A percentile compares a stretch with the other conserved stretches of the same genome.
Evolutionary conservation across 2,797 vertebrate species (phyloP).

Genomic region (Garrulus glandarius): DNA sequence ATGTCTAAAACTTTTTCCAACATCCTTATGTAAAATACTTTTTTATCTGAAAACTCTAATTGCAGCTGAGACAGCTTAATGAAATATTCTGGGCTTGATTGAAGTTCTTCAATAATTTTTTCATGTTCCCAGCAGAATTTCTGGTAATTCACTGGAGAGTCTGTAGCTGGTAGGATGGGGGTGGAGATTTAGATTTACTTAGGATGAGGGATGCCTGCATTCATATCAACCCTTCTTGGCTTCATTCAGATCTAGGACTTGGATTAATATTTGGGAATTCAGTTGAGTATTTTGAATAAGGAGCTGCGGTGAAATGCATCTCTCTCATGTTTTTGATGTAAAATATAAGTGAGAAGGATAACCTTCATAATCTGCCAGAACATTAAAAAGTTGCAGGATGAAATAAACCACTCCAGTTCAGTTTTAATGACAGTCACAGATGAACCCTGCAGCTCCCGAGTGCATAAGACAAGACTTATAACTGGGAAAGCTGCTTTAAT

Average conservation of each 20-base stretch:
- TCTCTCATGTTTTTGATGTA: constrained; percentile 30
- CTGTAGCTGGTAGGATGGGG: neutral
- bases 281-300: neutral
- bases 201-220: neutral
- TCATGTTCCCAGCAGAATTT: neutral
- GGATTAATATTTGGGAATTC: neutral
- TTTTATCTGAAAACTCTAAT: neutral
- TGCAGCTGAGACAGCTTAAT: neutral
- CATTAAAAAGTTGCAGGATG: neutral
- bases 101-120: neutral
- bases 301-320: neutral
- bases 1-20: neutral
- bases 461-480: neutral
- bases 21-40: neutral
- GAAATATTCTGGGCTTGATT: neutral
- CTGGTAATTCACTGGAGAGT: neutral
- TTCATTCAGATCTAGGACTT: neutral
- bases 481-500: constrained; percentile 18
- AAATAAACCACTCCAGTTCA: neutral
- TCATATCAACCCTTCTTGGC: neutral
- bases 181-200: neutral
- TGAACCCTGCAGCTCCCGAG: neutral
- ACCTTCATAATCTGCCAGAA: neutral
- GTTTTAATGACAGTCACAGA: neutral
- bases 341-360: constrained; percentile 33